phyloP scores from a whole-genome alignment of 2,797 vertebrate species.

The Bucorvus abyssinicus region DNA sequence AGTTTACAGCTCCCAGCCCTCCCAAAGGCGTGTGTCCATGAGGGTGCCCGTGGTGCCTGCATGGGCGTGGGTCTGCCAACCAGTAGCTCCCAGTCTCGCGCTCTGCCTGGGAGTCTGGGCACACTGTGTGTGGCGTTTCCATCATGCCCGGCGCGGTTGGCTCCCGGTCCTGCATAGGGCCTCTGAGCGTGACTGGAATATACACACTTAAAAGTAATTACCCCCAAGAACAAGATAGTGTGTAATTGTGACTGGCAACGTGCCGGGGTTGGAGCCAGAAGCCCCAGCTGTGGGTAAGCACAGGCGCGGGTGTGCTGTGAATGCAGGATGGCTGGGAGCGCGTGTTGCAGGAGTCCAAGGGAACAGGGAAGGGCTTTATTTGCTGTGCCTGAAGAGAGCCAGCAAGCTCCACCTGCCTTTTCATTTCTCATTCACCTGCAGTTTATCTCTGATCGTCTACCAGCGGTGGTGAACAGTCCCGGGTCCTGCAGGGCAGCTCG shows the following conservation, averaged over 20 bases:
- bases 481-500: rapidly evolving
- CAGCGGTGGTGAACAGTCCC: rapidly evolving
- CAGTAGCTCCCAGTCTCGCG: rapidly evolving
- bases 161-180: neutral
- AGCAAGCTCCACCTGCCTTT: neutral
- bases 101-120: neutral
- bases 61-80: rapidly evolving
- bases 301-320: neutral
- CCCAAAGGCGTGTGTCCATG: rapidly evolving
- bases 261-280: neutral
- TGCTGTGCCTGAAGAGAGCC: neutral
- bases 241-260: neutral
- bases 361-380: neutral
- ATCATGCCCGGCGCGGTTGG: rapidly evolving
- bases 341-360: neutral
- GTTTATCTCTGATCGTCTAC: neutral
- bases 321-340: neutral
- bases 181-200: neutral
- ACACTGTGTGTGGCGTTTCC: neutral
- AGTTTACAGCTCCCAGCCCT: neutral
- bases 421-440: neutral
- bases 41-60: rapidly evolving
- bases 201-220: neutral
- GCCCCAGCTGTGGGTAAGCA: neutral
- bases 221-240: neutral